phyloP scores from a whole-genome alignment of 2,888 invertebrate genomes.

The Coleophora flavipennella region DNA sequence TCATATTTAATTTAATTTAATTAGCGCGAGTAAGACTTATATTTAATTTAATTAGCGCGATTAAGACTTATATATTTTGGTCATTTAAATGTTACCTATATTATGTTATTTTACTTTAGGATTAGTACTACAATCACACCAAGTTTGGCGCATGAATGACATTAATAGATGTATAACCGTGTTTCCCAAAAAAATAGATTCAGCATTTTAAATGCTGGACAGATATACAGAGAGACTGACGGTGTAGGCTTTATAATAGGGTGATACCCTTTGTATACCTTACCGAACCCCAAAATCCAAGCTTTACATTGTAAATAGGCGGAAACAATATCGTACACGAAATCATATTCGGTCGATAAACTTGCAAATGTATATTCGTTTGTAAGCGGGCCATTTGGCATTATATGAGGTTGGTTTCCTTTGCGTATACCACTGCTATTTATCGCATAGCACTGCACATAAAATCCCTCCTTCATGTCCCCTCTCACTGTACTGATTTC shows the following conservation, averaged over 20 bases:
- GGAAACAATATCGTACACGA: slow-evolving; percentile 25
- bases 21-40: too few relatives aligned
- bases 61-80: too few relatives aligned
- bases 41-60: too few relatives aligned
- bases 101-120: too few relatives aligned
- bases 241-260: background rate
- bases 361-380: slow-evolving; percentile 44
- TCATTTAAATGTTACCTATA: too few relatives aligned
- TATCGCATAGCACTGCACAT: slow-evolving; percentile 32
- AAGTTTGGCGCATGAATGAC: too few relatives aligned
- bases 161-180: too few relatives aligned
- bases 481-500: background rate
- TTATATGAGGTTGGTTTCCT: slow-evolving; percentile 40
- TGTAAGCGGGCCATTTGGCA: slow-evolving; percentile 48
- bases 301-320: slow-evolving; percentile 7
- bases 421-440: slow-evolving; percentile 33
- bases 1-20: too few relatives aligned
- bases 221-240: background rate
- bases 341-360: slow-evolving; percentile 43
- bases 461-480: background rate
- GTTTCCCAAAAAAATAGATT: too few relatives aligned
- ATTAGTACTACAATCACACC: too few relatives aligned
- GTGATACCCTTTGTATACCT: background rate
- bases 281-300: background rate
- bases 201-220: too few relatives aligned